These are phyloP conservation scores for Lota lota DNA, from an alignment of 2,113 vertebrate genomes.

Conservation along the genomic window DNA sequence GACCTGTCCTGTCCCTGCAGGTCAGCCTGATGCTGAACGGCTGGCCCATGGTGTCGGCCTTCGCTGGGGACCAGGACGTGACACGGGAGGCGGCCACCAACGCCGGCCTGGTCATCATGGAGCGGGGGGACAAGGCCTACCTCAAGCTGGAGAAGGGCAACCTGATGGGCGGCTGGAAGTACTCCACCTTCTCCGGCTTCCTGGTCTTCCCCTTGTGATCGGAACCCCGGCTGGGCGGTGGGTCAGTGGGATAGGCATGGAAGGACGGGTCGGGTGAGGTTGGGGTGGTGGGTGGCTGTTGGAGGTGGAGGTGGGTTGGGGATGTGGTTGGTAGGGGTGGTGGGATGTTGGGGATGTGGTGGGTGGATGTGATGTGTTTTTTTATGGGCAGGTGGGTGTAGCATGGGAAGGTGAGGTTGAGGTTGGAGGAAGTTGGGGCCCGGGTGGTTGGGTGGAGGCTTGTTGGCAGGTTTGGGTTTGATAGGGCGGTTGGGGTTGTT, in stretches of 20 bases:
- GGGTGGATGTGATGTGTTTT: too few species aligned
- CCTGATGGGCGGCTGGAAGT: constrained; percentile 88
- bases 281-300: not conserved
- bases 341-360: too few species aligned
- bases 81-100: constrained; percentile 86
- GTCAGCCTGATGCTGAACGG: constrained; percentile 86
- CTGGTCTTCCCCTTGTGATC: constrained; percentile 83
- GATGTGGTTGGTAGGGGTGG: too few species aligned
- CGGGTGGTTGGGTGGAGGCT: too few species aligned
- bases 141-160: constrained; percentile 84
- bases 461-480: too few species aligned
- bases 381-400: too few species aligned
- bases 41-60: constrained; percentile 85
- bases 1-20: constrained; percentile 43
- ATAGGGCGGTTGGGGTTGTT: too few species aligned
- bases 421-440: too few species aligned
- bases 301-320: not conserved
- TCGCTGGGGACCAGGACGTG: constrained; percentile 86
- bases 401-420: too few species aligned
- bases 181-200: constrained; percentile 87
- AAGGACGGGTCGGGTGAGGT: not conserved
- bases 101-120: constrained; percentile 83
- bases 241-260: not conserved
- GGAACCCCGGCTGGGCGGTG: not conserved
- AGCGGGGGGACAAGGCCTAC: constrained; percentile 84